Evolutionary conservation across 2,797 vertebrate species (phyloP).

Genomic region (Phylloscopus collybita): DNA sequence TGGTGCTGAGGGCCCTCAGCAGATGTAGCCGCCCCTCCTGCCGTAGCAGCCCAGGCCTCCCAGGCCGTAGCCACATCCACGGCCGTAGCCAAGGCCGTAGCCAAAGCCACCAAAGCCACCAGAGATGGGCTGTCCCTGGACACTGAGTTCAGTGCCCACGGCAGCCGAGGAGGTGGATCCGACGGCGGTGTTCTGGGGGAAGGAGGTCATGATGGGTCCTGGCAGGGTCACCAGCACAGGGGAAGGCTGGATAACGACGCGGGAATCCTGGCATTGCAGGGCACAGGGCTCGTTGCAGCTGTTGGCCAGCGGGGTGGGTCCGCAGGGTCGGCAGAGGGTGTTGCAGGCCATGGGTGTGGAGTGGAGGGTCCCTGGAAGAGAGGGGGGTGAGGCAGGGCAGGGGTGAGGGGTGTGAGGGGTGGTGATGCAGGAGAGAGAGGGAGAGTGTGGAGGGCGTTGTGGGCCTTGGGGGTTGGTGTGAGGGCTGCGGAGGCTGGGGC

Average conservation of each 20-base stretch:
- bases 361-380: neutral
- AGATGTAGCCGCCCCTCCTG: neutral
- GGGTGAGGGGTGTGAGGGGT: no score
- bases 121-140: no score
- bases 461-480: neutral
- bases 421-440: no score
- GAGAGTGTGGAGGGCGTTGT: neutral
- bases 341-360: no score
- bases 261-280: neutral
- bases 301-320: neutral
- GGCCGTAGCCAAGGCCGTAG: no score
- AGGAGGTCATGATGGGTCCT: no score
- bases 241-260: neutral
- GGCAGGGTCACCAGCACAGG: no score
- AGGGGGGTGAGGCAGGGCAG: neutral
- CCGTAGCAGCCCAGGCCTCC: neutral
- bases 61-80: neutral
- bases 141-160: no score
- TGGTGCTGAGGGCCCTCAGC: accelerated
- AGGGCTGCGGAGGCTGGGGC: neutral
- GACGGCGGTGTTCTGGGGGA: no score
- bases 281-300: neutral
- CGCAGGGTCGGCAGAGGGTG: no score
- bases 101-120: no score
- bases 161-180: no score